Conservation (phyloP, 2,888 invertebrate genomes). For the Caenorhabditis japonica region DNA sequence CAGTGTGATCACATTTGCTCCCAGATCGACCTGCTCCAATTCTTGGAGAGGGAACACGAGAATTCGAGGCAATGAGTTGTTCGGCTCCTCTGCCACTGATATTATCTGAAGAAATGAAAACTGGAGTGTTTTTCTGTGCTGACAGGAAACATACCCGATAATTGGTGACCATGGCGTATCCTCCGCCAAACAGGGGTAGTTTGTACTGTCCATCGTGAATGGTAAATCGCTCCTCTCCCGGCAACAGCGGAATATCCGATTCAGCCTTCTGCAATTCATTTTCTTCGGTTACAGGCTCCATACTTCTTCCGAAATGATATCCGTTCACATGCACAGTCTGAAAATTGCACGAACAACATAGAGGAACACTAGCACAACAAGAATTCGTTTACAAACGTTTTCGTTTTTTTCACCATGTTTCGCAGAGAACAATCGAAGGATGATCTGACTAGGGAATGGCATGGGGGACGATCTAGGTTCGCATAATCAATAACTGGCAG, state of each 20-base stretch:
- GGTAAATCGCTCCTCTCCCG: slow-evolving; percentile 16
- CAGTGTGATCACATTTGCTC: too few species aligned
- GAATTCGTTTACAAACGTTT: slow-evolving; percentile 1
- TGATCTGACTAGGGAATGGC: background rate
- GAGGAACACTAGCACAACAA: too few species aligned
- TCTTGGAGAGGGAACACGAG: too few species aligned
- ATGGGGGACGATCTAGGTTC: background rate
- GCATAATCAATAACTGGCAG: slow-evolving; percentile 22
- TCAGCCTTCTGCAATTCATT: background rate
- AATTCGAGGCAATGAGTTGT: background rate
- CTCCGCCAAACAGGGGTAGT: slow-evolving; percentile 25
- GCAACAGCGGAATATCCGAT: slow-evolving; percentile 10
- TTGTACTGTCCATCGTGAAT: background rate
- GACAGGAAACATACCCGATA: slow-evolving; percentile 42
- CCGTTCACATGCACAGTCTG: slow-evolving; percentile 18
- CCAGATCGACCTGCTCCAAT: too few species aligned
- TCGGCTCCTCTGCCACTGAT: background rate
- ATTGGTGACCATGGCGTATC: slow-evolving; percentile 51
- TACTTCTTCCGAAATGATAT: slow-evolving; percentile 8
- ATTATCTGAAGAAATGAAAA: slow-evolving; percentile 3
- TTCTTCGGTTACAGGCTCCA: slow-evolving; percentile 19
- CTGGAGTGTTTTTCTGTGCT: background rate
- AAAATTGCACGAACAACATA: too few species aligned
- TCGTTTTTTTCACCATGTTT: background rate
- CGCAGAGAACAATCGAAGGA: slow-evolving; percentile 2